These are phyloP conservation scores for Ambastaia sidthimunki DNA, from an alignment of 2,797 vertebrate genomes.

Conservation along the genomic window DNA sequence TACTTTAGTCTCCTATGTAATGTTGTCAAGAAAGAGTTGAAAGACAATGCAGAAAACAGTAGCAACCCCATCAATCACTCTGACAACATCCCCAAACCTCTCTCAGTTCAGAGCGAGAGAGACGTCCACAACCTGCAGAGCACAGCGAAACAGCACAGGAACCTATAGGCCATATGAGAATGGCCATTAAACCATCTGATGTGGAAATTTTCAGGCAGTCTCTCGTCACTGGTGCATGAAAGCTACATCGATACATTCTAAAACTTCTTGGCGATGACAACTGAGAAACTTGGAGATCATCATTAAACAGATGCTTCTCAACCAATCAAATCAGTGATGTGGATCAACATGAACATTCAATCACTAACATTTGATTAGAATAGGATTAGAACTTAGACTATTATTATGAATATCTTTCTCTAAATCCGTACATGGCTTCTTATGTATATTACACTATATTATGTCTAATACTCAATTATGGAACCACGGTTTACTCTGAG, in stretches of 20 bases:
- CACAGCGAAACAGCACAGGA: constrained; percentile 4
- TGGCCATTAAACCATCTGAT: constrained; percentile 33
- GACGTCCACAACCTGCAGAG: not conserved
- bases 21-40: not conserved
- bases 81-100: constrained; percentile 21
- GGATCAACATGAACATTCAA: not conserved
- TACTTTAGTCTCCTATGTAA: constrained; percentile 5
- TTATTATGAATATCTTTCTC: not conserved
- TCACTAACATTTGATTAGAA: constrained; percentile 4
- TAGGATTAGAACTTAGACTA: not conserved
- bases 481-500: not conserved
- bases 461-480: constrained; percentile 31
- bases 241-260: constrained; percentile 18
- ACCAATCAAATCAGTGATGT: not conserved
- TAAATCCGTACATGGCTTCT: constrained; percentile 5
- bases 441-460: constrained; percentile 22
- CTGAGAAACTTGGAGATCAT: not conserved
- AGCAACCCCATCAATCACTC: constrained; percentile 18
- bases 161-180: constrained; percentile 20
- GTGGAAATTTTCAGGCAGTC: constrained; percentile 12
- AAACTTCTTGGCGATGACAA: not conserved
- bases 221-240: constrained; percentile 24
- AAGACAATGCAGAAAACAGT: constrained; percentile 1
- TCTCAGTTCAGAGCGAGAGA: not conserved
- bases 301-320: not conserved